phyloP scores from a whole-genome alignment of 2,113 vertebrate species.

The Myrmecophaga tridactyla region DNA sequence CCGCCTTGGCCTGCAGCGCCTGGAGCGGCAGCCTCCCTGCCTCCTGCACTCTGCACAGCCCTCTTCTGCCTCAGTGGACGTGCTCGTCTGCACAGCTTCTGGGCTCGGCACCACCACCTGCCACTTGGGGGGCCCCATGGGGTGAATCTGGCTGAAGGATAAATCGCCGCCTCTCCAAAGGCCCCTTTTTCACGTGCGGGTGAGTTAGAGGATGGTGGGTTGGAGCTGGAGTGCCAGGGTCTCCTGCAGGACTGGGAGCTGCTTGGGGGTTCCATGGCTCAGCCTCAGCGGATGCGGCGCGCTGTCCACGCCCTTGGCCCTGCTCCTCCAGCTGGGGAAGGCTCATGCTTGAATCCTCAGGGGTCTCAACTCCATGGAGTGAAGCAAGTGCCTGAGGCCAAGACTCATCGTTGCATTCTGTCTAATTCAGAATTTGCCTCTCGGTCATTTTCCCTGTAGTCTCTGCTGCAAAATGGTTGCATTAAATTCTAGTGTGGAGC shows the following conservation, averaged over 20 bases:
- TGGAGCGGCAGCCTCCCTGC: neutral
- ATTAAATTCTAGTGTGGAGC: neutral
- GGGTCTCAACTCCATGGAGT: neutral
- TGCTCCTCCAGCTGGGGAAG: neutral
- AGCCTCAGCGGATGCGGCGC: too few relatives aligned
- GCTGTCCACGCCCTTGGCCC: too few relatives aligned
- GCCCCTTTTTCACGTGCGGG: neutral
- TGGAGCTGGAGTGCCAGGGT: neutral
- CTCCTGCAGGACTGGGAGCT: neutral
- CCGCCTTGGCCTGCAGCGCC: neutral
- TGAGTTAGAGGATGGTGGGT: neutral
- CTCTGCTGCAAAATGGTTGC: neutral
- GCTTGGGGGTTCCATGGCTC: neutral
- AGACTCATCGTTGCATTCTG: neutral
- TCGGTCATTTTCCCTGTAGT: too few relatives aligned
- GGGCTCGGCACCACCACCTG: neutral
- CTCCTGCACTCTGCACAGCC: fast-evolving
- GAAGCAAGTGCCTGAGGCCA: neutral
- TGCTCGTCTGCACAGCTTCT: neutral
- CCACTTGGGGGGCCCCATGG: neutral
- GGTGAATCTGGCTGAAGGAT: too few relatives aligned
- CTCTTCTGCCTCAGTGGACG: fast-evolving
- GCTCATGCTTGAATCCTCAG: neutral
- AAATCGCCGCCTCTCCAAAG: neutral
- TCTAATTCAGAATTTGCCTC: neutral